Evolutionary conservation across 1,140 invertebrate species (phyloP), one percentile per base, ranked within the genome.

Genomic region (Galleria mellonella): DNA sequence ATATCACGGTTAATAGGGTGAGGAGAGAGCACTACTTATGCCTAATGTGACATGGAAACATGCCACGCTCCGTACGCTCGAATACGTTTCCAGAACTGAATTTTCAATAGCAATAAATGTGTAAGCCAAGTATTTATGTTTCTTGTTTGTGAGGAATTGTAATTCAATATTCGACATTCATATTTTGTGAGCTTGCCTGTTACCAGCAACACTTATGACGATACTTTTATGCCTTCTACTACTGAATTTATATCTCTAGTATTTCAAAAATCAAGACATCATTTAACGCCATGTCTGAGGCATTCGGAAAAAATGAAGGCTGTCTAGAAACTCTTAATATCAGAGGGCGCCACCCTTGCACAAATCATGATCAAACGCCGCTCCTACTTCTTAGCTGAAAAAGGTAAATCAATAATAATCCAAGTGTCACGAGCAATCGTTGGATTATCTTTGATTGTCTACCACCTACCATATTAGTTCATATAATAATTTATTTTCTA

Each of bases 21-120:
- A 70, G 71, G 76, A 85, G 75, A 83, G 75, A 85, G 73, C 73
- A 85, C 78, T 85, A 79, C 82, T 85, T 85, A 78, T 76, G 75
- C 78, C 73, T 85, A 83, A 83, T 85, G 82, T 68, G 78, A 83
- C 78, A 79, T 71, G 78, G 75, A 74, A 82, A 79, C 78, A 81
- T 74, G 74, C 56, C 62, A 60, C 65, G 56, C 17, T 2, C 64
- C 69, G 72, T 60, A 76, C 63, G 57, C 64, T 38, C 52, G 69
- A 67, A 70, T 75, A 81, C 67, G 69, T 82, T 73, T 64, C 47
- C 65, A 65, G 59, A 54, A 72, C 66, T 75, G 71, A 63, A 68
- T 75, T 78, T 77, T 63, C 67, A 72, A 76, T 70, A 60, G 72
- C 61, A 72, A 77, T 82, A 82, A 81, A 83, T 82, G 62, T 63